Evolutionary conservation across 2,888 invertebrate species (phyloP), one percentile per base, ranked within the genome.

Genomic region (Xestia rhomboidea): DNA sequence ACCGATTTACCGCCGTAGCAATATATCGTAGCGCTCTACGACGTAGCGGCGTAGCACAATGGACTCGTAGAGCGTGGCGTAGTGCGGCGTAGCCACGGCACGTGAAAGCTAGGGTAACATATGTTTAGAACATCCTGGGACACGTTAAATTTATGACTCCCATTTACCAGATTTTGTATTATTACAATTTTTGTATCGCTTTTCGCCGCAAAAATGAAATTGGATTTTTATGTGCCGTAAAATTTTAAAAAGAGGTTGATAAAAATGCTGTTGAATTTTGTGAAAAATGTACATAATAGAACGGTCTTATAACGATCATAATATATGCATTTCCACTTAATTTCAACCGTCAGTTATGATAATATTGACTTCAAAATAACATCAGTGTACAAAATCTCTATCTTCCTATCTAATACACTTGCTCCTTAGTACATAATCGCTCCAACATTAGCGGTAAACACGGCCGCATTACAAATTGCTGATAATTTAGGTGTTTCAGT

Each of bases 21-120:
- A 91, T 91, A 89, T 89, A 87, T 90, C 89, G 88, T 89, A 90
- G 89, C 89, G 79, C 79, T 76, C 90, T 91, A 91, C 91, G 89
- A 76, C 90, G 93, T 93, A 92, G 92, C 90, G 89, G 77, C 90
- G 93, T 93, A 93, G 92, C 90, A 91, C 92, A 91, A 91, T 91
- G 87, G 88, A 86, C 88, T 87, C 90, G 91, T 89, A 89, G 92
- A 88, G 83, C 90, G 87, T 85, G 84, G 75, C 86, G 89, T 88
- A 87, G 82, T 83, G 87, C 85, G 77, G 74, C 84, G 88, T 88
- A 87, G 87, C 88, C 82, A 86, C 88, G 81, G 79, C 81, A 89
- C 89, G 87, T 83, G 84, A 89, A 83, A 68, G 81, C 82, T 90
- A 90, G 89, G 85, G 90, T 83, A 76, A 82, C 89, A 78, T 83